Evolutionary conservation across 2,797 vertebrate species (phyloP).

Genomic region (Onychomys leucogaster): DNA sequence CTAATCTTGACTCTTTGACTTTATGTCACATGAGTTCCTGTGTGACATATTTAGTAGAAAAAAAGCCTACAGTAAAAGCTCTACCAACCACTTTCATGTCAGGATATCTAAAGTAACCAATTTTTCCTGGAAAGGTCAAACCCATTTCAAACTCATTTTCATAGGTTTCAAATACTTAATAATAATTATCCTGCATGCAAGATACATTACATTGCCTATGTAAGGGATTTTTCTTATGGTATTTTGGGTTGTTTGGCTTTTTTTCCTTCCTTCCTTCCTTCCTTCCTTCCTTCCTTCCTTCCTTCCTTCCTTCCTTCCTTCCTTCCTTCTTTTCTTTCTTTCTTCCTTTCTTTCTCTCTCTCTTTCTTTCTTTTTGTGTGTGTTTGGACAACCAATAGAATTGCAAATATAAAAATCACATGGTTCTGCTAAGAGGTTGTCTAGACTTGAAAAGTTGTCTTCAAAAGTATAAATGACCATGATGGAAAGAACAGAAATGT

Average conservation of each 20-base stretch:
- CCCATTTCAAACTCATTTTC: conserved; percentile 21
- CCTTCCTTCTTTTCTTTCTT: too few relatives aligned
- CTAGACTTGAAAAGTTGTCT: background rate
- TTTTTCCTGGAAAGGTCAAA: conserved; percentile 43
- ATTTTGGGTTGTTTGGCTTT: background rate
- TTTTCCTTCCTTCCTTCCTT: too few relatives aligned
- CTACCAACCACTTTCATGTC: background rate
- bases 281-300: too few relatives aligned
- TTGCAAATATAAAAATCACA: background rate
- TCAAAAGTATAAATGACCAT: background rate
- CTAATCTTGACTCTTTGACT: conserved; percentile 10
- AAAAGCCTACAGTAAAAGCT: background rate
- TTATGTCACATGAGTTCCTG: background rate
- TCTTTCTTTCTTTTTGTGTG: too few relatives aligned
- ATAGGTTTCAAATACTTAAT: background rate
- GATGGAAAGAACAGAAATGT: background rate
- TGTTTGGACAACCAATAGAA: background rate
- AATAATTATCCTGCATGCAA: background rate
- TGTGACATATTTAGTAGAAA: background rate
- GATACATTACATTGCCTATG: background rate
- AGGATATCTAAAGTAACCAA: background rate
- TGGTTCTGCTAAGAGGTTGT: background rate
- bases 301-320: too few relatives aligned
- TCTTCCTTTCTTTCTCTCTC: too few relatives aligned
- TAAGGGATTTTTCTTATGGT: background rate